Conservation (phyloP, 2,113 vertebrate species). For the Oryctolagus cuniculus region mOryCun1.1 NC_091445.1:5607501-5608000, state of each 20-base stretch:
- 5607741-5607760: conserved; percentile 27
- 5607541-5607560: neutral
- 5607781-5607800: neutral
- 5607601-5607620: conserved; percentile 56
- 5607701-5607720: conserved; percentile 75
- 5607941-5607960: conserved; percentile 19
- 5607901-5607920: conserved; percentile 64
- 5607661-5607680: conserved; percentile 71
- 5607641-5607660: conserved; percentile 76
- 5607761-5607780: conserved; percentile 35
- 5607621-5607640: conserved; percentile 79
- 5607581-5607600: conserved; percentile 59
- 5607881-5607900: conserved; percentile 17
- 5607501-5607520: neutral
- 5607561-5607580: conserved; percentile 36
- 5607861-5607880: neutral
- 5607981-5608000: neutral
- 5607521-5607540: neutral
- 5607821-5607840: neutral
- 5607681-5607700: conserved; percentile 70
- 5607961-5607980: neutral
- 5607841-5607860: conserved; percentile 18
- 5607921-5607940: conserved; percentile 62
- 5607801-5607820: conserved; percentile 25
- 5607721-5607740: conserved; percentile 46